A percentile compares a stretch with the other conserved stretches of the same genome.
These are phyloP conservation scores for Theropithecus gelada DNA, from an alignment of 2,113 vertebrate species.

Conservation along the genomic window DNA sequence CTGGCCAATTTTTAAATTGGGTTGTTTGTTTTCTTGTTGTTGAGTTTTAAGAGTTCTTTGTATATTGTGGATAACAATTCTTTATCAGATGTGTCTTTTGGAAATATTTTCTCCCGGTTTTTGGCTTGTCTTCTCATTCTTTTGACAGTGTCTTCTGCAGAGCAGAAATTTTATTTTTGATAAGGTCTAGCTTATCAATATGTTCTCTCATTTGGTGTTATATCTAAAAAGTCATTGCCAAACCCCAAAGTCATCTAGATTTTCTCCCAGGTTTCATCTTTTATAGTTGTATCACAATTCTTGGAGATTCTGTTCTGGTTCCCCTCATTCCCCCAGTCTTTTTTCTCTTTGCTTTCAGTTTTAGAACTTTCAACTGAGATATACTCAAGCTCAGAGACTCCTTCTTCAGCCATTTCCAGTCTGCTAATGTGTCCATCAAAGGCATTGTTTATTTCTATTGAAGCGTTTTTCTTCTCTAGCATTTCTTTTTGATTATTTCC, in stretches of 20 bases:
- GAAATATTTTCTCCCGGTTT: neutral
- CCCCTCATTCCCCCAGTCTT: neutral
- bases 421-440: neutral
- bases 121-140: neutral
- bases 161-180: neutral
- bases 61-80: neutral
- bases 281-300: neutral
- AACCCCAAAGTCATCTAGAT: neutral
- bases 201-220: neutral
- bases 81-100: neutral
- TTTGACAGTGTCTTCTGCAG: neutral
- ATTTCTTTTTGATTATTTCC: neutral
- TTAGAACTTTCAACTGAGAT: neutral
- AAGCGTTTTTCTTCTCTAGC: neutral
- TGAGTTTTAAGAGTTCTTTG: neutral
- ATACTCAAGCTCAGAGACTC: neutral
- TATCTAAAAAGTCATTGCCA: neutral
- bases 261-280: neutral
- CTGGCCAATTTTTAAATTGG: neutral
- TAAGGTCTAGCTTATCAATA: neutral
- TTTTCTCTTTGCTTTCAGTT: neutral
- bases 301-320: neutral
- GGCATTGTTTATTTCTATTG: neutral
- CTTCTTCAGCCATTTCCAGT: neutral
- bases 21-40: neutral